Evolutionary conservation across 2,797 vertebrate genomes (phyloP).

Genomic region (Syngnathus acus): DNA sequence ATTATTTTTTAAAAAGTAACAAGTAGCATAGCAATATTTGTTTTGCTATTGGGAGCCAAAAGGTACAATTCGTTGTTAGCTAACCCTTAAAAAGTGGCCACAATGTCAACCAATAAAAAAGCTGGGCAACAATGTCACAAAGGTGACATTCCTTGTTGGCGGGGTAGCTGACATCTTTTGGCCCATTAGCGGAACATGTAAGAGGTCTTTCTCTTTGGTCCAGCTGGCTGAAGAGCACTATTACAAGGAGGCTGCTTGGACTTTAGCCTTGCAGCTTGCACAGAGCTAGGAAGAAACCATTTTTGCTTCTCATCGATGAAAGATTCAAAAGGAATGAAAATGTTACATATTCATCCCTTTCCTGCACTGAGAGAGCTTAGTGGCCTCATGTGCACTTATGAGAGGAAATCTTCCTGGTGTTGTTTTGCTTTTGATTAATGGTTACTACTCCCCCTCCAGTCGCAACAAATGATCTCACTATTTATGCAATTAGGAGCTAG

Average conservation of each 20-base stretch:
- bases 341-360: conserved; percentile 33
- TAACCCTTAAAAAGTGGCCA: conserved; percentile 8
- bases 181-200: conserved; percentile 31
- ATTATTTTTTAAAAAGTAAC: not conserved
- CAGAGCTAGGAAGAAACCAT: conserved; percentile 36
- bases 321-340: conserved; percentile 21
- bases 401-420: conserved; percentile 35
- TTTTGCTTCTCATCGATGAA: conserved; percentile 26
- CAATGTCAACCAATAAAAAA: conserved; percentile 11
- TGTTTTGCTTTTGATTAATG: conserved; percentile 25
- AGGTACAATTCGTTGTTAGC: conserved; percentile 1
- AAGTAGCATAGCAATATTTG: not conserved
- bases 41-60: not conserved
- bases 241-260: conserved; percentile 49
- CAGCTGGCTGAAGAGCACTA: conserved; percentile 38
- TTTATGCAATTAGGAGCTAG: conserved; percentile 36
- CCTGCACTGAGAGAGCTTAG: conserved; percentile 26
- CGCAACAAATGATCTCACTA: conserved; percentile 46
- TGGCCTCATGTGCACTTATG: conserved; percentile 30
- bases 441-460: conserved; percentile 11
- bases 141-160: conserved; percentile 46
- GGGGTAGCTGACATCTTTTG: conserved; percentile 23
- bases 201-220: conserved; percentile 26
- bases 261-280: conserved; percentile 48
- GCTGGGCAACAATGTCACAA: conserved; percentile 29